phyloP scores from a whole-genome alignment of 2,797 vertebrate genomes.

The Anableps anableps region DNA sequence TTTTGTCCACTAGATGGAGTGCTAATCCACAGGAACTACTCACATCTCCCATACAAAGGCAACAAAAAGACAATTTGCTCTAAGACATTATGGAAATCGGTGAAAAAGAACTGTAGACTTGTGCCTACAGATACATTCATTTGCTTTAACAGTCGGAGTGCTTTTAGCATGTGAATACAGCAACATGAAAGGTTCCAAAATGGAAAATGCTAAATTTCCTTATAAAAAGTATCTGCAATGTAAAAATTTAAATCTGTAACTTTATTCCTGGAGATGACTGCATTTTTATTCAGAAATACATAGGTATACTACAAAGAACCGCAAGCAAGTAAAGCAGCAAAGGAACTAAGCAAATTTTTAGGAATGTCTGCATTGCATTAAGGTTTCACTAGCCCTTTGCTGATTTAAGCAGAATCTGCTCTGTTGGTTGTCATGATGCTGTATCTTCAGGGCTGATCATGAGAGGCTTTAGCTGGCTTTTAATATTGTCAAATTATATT shows the following conservation, averaged over 20 bases:
- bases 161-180: neutral
- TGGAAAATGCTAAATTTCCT: neutral
- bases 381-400: too few species aligned
- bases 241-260: neutral
- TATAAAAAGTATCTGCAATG: neutral
- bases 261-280: too few species aligned
- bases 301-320: too few species aligned
- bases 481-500: neutral
- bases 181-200: neutral
- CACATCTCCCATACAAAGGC: neutral
- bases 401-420: too few species aligned
- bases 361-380: too few species aligned
- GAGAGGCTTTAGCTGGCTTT: neutral
- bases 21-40: neutral
- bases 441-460: neutral
- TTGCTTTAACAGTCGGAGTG: too few species aligned
- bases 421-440: too few species aligned
- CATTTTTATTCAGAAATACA: too few species aligned
- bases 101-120: neutral
- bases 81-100: neutral
- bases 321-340: too few species aligned
- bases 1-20: constrained; percentile 60
- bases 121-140: neutral
- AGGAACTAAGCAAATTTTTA: too few species aligned
- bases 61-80: neutral